Evolutionary conservation across 2,113 vertebrate species (phyloP).

Genomic region (Mionectes macconnelli): DNA sequence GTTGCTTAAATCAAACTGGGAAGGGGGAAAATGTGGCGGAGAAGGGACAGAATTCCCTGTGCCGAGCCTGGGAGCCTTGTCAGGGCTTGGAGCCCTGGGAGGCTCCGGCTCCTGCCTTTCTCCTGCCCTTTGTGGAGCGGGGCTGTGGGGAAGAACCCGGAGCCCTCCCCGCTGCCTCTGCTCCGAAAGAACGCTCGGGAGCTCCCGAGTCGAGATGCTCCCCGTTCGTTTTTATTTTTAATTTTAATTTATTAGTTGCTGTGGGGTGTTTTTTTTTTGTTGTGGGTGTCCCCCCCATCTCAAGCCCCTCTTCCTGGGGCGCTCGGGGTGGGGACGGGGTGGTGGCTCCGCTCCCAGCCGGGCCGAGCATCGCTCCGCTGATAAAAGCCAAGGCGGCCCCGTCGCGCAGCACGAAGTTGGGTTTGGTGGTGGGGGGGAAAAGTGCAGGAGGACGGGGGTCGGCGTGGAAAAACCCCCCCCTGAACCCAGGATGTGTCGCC

Average conservation of each 20-base stretch:
- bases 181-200: neutral
- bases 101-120: slow-evolving; percentile 21
- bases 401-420: neutral
- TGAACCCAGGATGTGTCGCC: fast-evolving
- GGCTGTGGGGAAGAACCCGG: neutral
- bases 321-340: neutral
- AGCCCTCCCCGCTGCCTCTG: neutral
- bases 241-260: neutral
- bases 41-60: neutral
- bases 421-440: neutral
- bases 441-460: neutral
- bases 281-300: neutral
- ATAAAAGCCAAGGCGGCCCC: neutral
- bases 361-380: neutral
- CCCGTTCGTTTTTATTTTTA: neutral
- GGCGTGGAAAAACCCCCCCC: neutral
- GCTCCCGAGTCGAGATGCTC: neutral
- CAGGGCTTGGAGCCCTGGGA: neutral
- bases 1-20: neutral
- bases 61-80: neutral
- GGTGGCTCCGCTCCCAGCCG: neutral
- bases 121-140: slow-evolving; percentile 26
- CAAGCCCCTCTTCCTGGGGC: neutral
- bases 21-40: neutral
- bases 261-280: fast-evolving